Conservation (phyloP, 2,113 vertebrate species). For the Copsychus sechellarum region DNA sequence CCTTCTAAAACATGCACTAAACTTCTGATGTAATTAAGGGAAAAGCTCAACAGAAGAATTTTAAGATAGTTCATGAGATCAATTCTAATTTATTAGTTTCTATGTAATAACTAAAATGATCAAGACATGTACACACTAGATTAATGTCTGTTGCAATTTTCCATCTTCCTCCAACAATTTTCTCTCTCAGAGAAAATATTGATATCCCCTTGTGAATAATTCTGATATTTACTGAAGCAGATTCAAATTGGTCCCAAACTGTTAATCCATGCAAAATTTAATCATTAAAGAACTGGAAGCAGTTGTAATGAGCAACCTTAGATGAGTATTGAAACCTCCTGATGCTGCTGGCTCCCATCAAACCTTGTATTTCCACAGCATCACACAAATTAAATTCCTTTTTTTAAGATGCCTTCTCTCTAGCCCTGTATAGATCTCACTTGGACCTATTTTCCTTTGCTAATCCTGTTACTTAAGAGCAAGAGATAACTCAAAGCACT, state of each 20-base stretch:
- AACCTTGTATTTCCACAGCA: not conserved
- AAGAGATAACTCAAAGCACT: not conserved
- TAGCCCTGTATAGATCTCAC: not conserved
- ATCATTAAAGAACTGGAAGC: not conserved
- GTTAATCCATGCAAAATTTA: not conserved
- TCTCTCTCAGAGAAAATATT: not conserved
- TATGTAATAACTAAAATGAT: not conserved
- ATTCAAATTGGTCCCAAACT: not conserved
- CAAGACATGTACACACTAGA: not conserved
- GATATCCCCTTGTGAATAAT: not conserved
- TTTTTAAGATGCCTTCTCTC: not conserved
- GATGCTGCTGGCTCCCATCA: not conserved
- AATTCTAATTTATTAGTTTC: not conserved
- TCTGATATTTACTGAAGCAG: not conserved
- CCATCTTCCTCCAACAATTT: not conserved
- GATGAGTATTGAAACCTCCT: not conserved
- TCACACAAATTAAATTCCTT: not conserved
- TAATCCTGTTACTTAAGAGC: not conserved
- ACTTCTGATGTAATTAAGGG: not conserved
- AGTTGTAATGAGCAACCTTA: not conserved
- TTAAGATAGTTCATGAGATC: not conserved
- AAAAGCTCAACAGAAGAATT: not conserved
- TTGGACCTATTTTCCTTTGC: constrained; percentile 7
- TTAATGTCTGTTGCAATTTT: not conserved
- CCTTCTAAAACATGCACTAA: not conserved